phyloP scores from a whole-genome alignment of 2,113 vertebrate species.

The Actinemys pallida region DNA sequence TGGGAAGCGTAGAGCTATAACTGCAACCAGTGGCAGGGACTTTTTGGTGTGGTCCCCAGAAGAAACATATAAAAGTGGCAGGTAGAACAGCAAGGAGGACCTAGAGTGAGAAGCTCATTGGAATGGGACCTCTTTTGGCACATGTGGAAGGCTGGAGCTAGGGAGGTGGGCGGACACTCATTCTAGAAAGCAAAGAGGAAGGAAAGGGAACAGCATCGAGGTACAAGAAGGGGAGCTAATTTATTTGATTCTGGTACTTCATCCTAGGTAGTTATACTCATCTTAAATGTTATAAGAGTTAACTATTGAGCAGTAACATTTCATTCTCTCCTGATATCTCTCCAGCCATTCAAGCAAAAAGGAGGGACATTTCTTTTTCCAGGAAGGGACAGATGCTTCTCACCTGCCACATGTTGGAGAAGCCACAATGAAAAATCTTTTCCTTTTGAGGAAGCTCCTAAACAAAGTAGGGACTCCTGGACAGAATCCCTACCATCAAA shows the following conservation, averaged over 20 bases:
- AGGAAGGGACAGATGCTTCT: background rate
- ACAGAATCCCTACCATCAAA: background rate
- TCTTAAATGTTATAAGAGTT: background rate
- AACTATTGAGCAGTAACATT: background rate
- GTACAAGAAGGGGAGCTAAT: background rate
- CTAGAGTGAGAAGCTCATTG: background rate
- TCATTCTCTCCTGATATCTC: background rate
- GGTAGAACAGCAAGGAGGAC: background rate
- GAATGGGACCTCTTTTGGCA: background rate
- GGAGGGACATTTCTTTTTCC: background rate
- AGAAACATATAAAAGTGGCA: background rate
- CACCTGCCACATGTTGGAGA: background rate
- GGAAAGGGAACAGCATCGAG: background rate
- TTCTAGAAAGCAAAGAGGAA: background rate
- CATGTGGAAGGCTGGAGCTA: background rate
- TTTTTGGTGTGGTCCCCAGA: background rate
- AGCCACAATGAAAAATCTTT: background rate
- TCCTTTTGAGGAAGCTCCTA: background rate
- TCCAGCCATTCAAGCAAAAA: background rate
- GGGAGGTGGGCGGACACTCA: background rate
- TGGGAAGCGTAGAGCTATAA: background rate
- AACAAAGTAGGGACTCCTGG: background rate
- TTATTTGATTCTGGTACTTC: background rate
- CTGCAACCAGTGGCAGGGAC: rapidly evolving
- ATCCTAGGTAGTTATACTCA: background rate